Percentiles rank a stretch among this genome's conserved stretches.
These are phyloP conservation scores for Dasypolia templi DNA, from an alignment of 2,888 invertebrate genomes.

Conservation along the genomic window DNA sequence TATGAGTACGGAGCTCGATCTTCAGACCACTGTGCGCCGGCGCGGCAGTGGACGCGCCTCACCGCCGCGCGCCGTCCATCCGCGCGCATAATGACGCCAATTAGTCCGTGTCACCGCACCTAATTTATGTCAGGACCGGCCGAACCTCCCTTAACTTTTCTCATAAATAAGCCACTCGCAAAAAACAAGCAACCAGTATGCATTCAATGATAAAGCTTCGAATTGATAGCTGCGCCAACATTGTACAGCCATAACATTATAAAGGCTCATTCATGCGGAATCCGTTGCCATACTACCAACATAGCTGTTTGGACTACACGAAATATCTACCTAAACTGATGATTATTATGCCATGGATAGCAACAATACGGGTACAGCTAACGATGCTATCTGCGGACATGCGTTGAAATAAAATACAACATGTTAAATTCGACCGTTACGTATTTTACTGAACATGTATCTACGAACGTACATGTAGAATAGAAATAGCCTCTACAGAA, in stretches of 20 bases:
- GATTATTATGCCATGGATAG: constrained; percentile 57
- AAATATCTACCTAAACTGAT: constrained; percentile 55
- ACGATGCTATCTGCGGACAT: constrained; percentile 54
- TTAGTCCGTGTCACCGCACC: constrained; percentile 82
- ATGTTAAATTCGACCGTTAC: constrained; percentile 42
- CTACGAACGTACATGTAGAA: constrained; percentile 56
- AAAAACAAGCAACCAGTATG: constrained; percentile 75
- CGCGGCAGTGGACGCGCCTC: constrained; percentile 54
- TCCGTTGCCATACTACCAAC: constrained; percentile 45
- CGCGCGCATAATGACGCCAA: constrained; percentile 80
- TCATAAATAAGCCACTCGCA: constrained; percentile 80
- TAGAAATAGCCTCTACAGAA: constrained; percentile 68
- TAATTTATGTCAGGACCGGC: constrained; percentile 81
- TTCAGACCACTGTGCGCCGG: no score
- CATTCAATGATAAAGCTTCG: constrained; percentile 67
- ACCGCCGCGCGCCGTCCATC: constrained; percentile 66
- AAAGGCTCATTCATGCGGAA: constrained; percentile 48
- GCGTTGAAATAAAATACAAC: constrained; percentile 54
- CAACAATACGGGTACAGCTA: constrained; percentile 58
- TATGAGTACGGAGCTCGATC: no score
- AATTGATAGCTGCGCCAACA: constrained; percentile 59
- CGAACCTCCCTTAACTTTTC: constrained; percentile 80
- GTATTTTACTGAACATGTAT: constrained; percentile 34
- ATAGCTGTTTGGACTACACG: constrained; percentile 51
- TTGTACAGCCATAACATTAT: constrained; percentile 44